Base-by-base conservation (phyloP, 2,113 vertebrate species). In the Ginglymostoma cirratum region DNA sequence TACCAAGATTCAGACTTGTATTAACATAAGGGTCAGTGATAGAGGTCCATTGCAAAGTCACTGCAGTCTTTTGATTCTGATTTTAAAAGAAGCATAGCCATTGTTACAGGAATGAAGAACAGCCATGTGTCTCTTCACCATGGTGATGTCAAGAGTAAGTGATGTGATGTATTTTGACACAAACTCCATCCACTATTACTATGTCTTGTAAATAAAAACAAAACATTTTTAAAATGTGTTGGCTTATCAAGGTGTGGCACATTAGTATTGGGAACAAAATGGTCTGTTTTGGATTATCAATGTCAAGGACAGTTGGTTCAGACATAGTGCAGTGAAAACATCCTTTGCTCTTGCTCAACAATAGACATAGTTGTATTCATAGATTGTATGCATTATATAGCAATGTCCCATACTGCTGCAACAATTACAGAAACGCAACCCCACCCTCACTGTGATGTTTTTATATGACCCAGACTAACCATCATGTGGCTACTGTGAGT, bases 81-180 rank as follows among this genome's bases (percentile, higher is more conserved):
- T 90, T 90, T 90, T 90, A 52, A 55, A 90, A 90, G 72, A 61
- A 55, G 52, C 12, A 34, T 27, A 92, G 55, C 65, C 17, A 21
- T 92, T 66, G 65, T 92, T 34, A 92, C 89, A 65, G 55, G 89
- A 92, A 66, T 92, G 14, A 15, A 66, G 34, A 65, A 65, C 52
- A 34, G 12, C 14, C 87, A 89, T 4, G 34, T 66, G 89, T 92
- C 61, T 34, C 17, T 92, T 65, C 55, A 92, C 3, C 30, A 23
- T 66, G 30, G 55, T 92, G 65, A 92, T 92, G 30, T 27, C 55
- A 92, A n/a, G 34, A 38, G 1, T 92, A 92, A 92, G 19, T 92
- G 89, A 92, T 92, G 55, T 38, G 52, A 65, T 92, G 89, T 61
- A 66, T 66, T 92, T 92, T 66, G 89, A 92, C 55, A 92, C 1